Percentiles rank a stretch among this genome's conserved stretches.
These are phyloP conservation scores for Cephus spinipes DNA, from an alignment of 2,888 invertebrate species.

Conservation along the genomic window DNA sequence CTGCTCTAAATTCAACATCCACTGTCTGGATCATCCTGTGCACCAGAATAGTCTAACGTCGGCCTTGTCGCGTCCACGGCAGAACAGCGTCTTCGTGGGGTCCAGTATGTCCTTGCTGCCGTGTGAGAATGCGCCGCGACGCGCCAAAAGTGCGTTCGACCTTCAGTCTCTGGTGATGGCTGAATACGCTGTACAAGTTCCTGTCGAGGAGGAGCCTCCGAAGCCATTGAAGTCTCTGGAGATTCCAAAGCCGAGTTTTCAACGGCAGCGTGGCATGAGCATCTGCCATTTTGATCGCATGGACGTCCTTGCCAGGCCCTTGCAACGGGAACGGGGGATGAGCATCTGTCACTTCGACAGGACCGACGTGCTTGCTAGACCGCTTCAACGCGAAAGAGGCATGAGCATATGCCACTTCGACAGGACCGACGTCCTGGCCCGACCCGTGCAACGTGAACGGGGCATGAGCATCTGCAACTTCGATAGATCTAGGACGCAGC, in stretches of 20 bases:
- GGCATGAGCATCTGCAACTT: conserved; percentile 23
- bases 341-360: conserved; percentile 52
- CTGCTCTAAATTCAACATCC: conserved; percentile 77
- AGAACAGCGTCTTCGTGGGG: conserved; percentile 90
- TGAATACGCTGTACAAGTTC: conserved; percentile 55
- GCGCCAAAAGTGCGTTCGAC: conserved; percentile 87
- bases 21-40: conserved; percentile 71
- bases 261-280: conserved; percentile 20
- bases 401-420: conserved; percentile 55
- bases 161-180: conserved; percentile 79
- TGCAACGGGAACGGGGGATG: conserved; percentile 49
- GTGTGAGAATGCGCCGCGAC: conserved; percentile 74
- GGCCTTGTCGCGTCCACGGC: conserved; percentile 70
- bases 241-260: conserved; percentile 5
- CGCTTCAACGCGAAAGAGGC: conserved; percentile 48
- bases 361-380: conserved; percentile 46
- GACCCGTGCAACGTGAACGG: conserved; percentile 31
- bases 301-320: conserved; percentile 28
- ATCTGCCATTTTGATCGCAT: conserved; percentile 22
- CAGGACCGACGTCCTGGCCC: conserved; percentile 42
- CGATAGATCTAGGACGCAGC: conserved; percentile 9
- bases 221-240: conserved; percentile 21
- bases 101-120: conserved; percentile 75
- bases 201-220: conserved; percentile 27
- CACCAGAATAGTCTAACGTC: conserved; percentile 62